Conservation (phyloP, 2,113 vertebrate genomes). For the Gopherus flavomarginatus region DNA sequence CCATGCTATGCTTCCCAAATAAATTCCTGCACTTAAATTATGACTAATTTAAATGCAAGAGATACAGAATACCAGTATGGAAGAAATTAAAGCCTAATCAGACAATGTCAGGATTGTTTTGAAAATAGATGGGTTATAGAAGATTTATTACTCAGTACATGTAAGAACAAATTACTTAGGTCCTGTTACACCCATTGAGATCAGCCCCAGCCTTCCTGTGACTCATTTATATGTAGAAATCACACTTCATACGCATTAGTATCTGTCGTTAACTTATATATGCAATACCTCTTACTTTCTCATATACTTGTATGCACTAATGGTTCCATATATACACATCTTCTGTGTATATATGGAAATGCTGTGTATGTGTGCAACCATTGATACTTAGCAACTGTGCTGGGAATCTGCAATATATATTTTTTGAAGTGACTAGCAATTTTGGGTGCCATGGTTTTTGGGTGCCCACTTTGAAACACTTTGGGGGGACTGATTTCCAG, state of each 20-base stretch:
- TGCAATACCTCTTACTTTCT: neutral
- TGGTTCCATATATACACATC: neutral
- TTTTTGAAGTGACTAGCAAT: neutral
- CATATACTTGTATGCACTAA: neutral
- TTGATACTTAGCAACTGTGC: neutral
- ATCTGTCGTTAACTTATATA: neutral
- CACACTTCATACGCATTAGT: neutral
- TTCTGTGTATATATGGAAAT: too few relatives aligned
- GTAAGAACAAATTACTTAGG: neutral
- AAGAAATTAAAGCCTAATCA: neutral
- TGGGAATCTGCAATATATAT: neutral
- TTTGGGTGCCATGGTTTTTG: neutral
- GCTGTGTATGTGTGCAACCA: neutral
- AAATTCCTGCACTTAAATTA: neutral
- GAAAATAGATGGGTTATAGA: accelerated
- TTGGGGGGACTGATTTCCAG: neutral
- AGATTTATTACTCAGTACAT: neutral
- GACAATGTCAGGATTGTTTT: accelerated
- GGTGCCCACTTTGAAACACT: neutral
- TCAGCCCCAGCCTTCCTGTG: neutral
- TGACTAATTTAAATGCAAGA: neutral
- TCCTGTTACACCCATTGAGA: neutral
- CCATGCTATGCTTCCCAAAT: neutral
- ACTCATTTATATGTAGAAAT: neutral
- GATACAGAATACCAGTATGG: neutral